Base-by-base conservation (phyloP, 1,140 invertebrate species). In the Drosophila murphyi region DNA sequence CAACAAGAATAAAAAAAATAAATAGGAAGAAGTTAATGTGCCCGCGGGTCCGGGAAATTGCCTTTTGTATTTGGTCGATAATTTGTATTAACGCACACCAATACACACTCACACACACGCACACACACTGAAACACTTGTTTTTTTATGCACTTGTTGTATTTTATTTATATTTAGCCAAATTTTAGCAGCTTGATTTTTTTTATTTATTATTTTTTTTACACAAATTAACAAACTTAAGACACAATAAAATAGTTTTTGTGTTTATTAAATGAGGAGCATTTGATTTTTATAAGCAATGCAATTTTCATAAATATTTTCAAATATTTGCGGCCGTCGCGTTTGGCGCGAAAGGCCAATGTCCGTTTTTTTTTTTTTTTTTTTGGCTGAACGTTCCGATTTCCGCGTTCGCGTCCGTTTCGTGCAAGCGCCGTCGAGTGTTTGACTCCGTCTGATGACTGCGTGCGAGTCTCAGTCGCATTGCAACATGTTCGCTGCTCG, bases 1-100 rank as follows among this genome's bases (percentile, higher is more conserved):
- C 39, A 35, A 5, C 10, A 70, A 50, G 3, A 48, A 50, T 51
- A 28, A 61, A 69, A 67, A 62, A 77, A 62, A 62, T 35, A 37
- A 37, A 7, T 2, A 1, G 6, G 35, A 5, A 7, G 56, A 62
- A 77, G 75, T 75, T 75, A 75, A 75, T 78, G 45, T 62, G 28
- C 43, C 35, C 20, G 60, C 67, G 72, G 54, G 47, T 34, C 47
- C 59, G 59, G 52, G 7, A 52, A 78, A 69, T 54, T 41, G 3
- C n/a, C 47, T 71, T 72, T 70, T 76, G 62, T 82, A 87, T 87
- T 87, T 87, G 82, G 81, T 87, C 82, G 82, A 87, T 87, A 87
- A 79, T 67, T 78, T 76, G 48, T 69, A 87, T 79, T 54, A 82
- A 72, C 68, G 52, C 50, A 69, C 39, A 68, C 52, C 31, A 41